Percentiles rank a stretch among this genome's conserved stretches.
phyloP scores from a whole-genome alignment of 2,888 invertebrate species.

The Eupsilia transversa region DNA sequence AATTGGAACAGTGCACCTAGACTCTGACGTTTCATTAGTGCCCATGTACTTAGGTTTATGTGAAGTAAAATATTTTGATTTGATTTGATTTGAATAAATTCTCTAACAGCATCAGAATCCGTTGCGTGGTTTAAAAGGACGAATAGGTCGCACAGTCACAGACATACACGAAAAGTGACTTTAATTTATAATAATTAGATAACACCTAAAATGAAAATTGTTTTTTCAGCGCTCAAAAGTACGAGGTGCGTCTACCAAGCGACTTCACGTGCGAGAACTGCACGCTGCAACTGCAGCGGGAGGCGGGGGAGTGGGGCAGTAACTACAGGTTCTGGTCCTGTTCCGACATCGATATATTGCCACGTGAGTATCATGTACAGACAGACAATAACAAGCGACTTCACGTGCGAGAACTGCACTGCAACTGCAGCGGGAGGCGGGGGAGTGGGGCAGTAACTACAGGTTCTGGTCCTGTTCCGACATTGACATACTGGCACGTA shows the following conservation, averaged over 20 bases:
- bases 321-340: conserved; percentile 98
- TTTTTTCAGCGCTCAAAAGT: conserved; percentile 93
- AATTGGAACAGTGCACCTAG: no score
- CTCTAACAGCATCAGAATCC: no score
- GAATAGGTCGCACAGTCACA: no score
- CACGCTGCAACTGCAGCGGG: conserved; percentile 96
- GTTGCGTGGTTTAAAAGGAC: no score
- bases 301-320: conserved; percentile 97
- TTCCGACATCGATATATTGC: conserved; percentile 96
- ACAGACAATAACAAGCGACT: conserved; percentile 91
- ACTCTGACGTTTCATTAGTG: no score
- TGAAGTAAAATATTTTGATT: no score
- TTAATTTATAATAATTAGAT: no score
- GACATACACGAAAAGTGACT: no score
- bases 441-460: conserved; percentile 96
- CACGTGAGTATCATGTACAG: conserved; percentile 79
- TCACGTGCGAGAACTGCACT: conserved; percentile 97
- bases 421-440: conserved; percentile 96
- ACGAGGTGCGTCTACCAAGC: conserved; percentile 94
- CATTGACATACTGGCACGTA: conserved; percentile 94
- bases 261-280: conserved; percentile 96
- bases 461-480: conserved; percentile 99
- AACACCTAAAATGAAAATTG: no score
- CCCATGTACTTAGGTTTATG: no score
- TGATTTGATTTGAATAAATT: no score